phyloP scores from a whole-genome alignment of 2,797 vertebrate genomes.

The Coracias cyanogaster region DNA sequence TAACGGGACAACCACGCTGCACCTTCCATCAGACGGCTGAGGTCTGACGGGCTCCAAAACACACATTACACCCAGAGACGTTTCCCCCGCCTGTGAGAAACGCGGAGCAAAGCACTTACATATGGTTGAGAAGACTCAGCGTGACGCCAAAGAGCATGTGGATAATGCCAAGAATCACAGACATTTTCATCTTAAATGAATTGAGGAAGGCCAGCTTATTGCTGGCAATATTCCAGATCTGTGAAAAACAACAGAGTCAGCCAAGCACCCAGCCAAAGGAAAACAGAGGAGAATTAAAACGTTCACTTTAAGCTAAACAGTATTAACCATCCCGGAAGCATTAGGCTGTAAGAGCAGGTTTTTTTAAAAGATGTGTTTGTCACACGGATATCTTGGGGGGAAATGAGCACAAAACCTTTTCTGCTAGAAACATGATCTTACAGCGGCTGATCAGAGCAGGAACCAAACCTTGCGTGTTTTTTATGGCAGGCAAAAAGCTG shows the following conservation, averaged over 20 bases:
- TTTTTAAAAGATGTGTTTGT: neutral
- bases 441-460: neutral
- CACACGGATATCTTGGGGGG: rapidly evolving
- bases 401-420: neutral
- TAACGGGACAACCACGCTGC: neutral
- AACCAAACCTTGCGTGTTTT: neutral
- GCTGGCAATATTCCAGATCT: slow-evolving; percentile 96
- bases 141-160: slow-evolving; percentile 96
- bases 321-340: neutral
- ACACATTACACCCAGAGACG: rapidly evolving
- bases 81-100: rapidly evolving
- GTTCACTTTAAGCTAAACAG: neutral
- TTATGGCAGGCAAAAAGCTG: neutral
- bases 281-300: neutral
- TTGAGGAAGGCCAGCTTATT: slow-evolving; percentile 98
- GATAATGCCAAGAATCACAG: slow-evolving; percentile 91
- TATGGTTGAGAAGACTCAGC: slow-evolving; percentile 82
- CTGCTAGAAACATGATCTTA: neutral
- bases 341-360: neutral
- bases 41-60: neutral
- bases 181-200: slow-evolving; percentile 99
- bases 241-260: slow-evolving; percentile 26
- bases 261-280: neutral
- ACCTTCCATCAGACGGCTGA: neutral
- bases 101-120: slow-evolving; percentile 64